Base-by-base conservation (phyloP, 2,797 vertebrate genomes). In the Propithecus deckenii region DNA sequence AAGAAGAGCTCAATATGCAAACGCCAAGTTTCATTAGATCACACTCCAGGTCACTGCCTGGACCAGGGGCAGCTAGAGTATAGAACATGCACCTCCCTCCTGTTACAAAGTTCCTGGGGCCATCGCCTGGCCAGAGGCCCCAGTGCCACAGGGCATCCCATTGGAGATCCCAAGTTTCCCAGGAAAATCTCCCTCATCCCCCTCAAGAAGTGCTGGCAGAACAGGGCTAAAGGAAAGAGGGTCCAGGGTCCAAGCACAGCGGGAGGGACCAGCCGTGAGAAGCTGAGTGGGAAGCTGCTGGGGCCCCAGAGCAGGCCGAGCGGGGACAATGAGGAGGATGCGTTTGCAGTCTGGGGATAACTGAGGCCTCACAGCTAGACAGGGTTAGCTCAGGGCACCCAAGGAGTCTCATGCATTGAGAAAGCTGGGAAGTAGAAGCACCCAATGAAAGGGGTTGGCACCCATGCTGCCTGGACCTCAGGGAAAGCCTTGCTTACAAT, bases 1-100 rank as follows among this genome's bases (percentile, higher is more conserved):
- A 86, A 78, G n/a, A 92, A 86, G 59, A 87, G 32, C 22, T 91
- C 69, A 95, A 50, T 79, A 67, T 50, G 25, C 55, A 93, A 89
- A 96, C 65, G 46, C 25, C 18, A 71, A 35, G n/a, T 90, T 88
- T 86, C 43, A 43, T 4, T 65, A 63, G 74, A 79, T n/a, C 63
- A 32, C 0, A 86, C 11, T 14, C 38, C 43, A 23, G 35, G 32
- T 57, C 65, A 91, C 28, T 35, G 50, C 52, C 71, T 71, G 46
- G 76, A 76, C 28, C 12, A 5, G 18, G n/a, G 18, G 18, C 32
- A 23, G 23, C 48, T 41, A 61, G 50, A 57, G 38, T 43, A 61
- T 2, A 41, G 75, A 90, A 84, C 32, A 65, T 17, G 48, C 14
- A 63, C 11, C 75, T 72, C n/a, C 57, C 13, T 69, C 10, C 41